Evolutionary conservation across 2,113 vertebrate genomes (phyloP), one percentile per base, ranked within the genome.

Genomic region (Ia io): DNA sequence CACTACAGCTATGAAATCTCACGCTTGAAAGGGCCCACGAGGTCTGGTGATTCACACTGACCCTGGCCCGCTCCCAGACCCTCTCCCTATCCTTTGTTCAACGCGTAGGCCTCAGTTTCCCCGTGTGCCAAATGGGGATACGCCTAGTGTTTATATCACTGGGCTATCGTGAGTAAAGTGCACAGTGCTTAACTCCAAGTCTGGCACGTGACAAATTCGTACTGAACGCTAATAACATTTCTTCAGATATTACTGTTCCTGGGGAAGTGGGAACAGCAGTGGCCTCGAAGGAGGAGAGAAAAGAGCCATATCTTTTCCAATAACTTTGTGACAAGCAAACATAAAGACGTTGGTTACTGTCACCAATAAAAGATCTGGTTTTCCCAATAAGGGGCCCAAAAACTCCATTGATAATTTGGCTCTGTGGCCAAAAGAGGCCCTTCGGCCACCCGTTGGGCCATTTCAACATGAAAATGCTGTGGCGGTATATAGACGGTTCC

Each of bases 401-500:
- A 44, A 51, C 76, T 32, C 76, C 88, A 16, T 5, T 3, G 30
- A 5, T 37, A 6, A 9, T 76, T 56, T 76, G 63, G 13, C 42
- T 51, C 35, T 6, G 10, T 37, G n/a, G 35, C 85, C 70, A 22
- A 11, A 13, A 40, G 65, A 69, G 5, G 5, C 30, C 47, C 79
- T 88, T 20, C 30, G 23, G 40, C 16, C 1, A 10, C 32, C 7
- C 28, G 16, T 4, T 6, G 71, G 56, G 22, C 30, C 16, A 0
- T 47, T 73, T 84, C 17, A 6, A 42, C 82, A 49, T 22, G 12
- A 63, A 74, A 22, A 30, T 1, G 0, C 51, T 1, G 3, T 1
- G 1, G 20, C 0, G 8, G 53, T 3, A 0, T 44, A 37, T 1
- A 22, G 22, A 16, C 1, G 1, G 1, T 28, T 61, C 14, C 8